A percentile compares a stretch with the other conserved stretches of the same genome.
These are phyloP conservation scores for Thunnus thynnus DNA, from an alignment of 2,113 vertebrate genomes.

Conservation along the genomic window DNA sequence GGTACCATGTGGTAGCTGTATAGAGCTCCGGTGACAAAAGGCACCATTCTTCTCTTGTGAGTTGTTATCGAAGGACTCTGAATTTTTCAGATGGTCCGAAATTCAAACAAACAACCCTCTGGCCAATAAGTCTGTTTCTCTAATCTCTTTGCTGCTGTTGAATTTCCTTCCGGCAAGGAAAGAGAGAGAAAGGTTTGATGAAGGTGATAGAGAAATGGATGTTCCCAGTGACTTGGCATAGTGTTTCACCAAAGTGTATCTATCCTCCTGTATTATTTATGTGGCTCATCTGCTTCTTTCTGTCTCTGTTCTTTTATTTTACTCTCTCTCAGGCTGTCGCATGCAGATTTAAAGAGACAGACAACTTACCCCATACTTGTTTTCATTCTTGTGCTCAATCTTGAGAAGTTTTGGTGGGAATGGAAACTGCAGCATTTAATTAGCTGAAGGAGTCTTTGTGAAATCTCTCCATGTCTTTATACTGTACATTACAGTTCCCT, in stretches of 20 bases:
- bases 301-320: background rate
- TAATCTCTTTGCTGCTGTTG: background rate
- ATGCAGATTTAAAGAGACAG: background rate
- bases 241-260: background rate
- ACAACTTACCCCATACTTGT: slow-evolving; percentile 6
- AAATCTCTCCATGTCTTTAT: slow-evolving; percentile 15
- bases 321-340: background rate
- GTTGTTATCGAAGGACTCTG: background rate
- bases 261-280: slow-evolving; percentile 38
- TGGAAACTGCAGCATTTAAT: slow-evolving; percentile 28
- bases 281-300: background rate
- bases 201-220: slow-evolving; percentile 5
- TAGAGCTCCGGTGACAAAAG: background rate
- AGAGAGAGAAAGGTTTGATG: background rate
- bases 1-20: background rate
- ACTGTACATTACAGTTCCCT: background rate
- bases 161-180: slow-evolving; percentile 32
- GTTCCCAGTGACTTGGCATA: slow-evolving; percentile 3
- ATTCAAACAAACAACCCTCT: slow-evolving; percentile 17
- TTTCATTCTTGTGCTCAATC: background rate
- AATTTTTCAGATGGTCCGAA: slow-evolving; percentile 6
- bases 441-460: slow-evolving; percentile 25
- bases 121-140: background rate
- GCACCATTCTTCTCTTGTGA: background rate
- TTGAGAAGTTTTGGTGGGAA: slow-evolving; percentile 23